Base-by-base conservation (phyloP, 2,888 invertebrate species). In the Ephialtes manifestator region DNA sequence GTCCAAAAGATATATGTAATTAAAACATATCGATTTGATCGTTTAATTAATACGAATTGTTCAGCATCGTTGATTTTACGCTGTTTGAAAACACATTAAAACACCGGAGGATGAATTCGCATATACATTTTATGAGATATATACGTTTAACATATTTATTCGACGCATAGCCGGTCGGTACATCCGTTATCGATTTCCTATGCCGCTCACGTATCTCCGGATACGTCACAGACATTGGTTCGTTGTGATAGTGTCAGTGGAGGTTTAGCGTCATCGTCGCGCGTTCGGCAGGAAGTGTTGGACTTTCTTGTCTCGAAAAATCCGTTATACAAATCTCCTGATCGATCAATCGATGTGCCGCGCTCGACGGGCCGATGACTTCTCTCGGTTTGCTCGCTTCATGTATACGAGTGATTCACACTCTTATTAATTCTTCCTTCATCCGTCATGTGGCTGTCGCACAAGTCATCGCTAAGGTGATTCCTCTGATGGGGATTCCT, bases 181-280 rank as follows among this genome's bases (percentile, higher is more conserved):
- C 84, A 87, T 87, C 87, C 87, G 87, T 83, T 87, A 86, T 87
- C 79, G 87, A 87, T 84, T 87, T 81, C 63, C 84, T 83, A 87
- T 87, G 77, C 87, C 46, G 58, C 75, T 65, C 87, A 86, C 87
- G 87, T 81, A 74, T 55, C 68, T 74, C 72, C 81, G 81, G 81
- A 85, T 75, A 81, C 78, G 78, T 85, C 78, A 74, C 20, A 51
- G n/a, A 51, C 51, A 18, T 53, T 53, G 13, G 13, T 48, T 24
- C 20, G 48, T 60, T 28, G 31, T n/a, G 4, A 48, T 48, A 48
- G 15, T n/a, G n/a, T n/a, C n/a, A 15, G n/a, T n/a, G 15, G n/a
- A 2, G 51, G n/a, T 31, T 39, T 43, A 20, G 24, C 28, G 24
- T 58, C 70, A 31, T 48, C 67, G 39, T n/a, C 46, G 39, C n/a